Base-by-base conservation (phyloP, 2,888 invertebrate genomes). In the Tinea semifulvella region DNA sequence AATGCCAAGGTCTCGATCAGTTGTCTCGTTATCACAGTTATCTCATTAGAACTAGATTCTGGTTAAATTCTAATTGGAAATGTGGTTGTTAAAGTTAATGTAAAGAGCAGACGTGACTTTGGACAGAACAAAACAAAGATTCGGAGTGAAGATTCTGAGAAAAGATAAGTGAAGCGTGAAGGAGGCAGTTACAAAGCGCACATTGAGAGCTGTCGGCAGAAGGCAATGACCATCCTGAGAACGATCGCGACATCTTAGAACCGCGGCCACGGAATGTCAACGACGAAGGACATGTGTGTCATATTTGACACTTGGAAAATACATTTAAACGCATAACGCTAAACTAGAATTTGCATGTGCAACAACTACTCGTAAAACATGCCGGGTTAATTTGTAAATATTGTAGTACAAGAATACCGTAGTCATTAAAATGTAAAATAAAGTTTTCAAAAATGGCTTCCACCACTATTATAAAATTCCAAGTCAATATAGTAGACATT, bases 1-100 rank as follows among this genome's bases (percentile, higher is more conserved):
- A 54, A 57, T 63, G 65, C 58, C 66, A 66, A 73, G 64, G 67
- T 59, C 63, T 47, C 42, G 22, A 22, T 40, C 13, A 40, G 18
- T 16, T 10, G 35, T 35, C 13, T 35, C 35, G 38, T 38, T 38
- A 38, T 18, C 31, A 13, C 13, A 31, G 13, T 31, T 31, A 31
- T 31, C 31, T 31, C n/a, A 3, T 2, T 14, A 6, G 14, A 31
- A 31, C 14, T 31, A 31, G 31, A 31, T 31, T 31, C 31, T 31
- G 14, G 14, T 31, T 31, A 31, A 14, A 31, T 31, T 31, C 31
- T 31, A 31, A 31, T 31, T 31, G 31, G 13, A 6, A n/a, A n/a
- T n/a, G 13, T n/a, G 11, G 4, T 7, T 31, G n/a, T 13, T 2
- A 14, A 31, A 31, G 31, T 14, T 3, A 13, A 31, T n/a, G n/a